phyloP scores from a whole-genome alignment of 2,113 vertebrate genomes.

The Bufo bufo region DNA sequence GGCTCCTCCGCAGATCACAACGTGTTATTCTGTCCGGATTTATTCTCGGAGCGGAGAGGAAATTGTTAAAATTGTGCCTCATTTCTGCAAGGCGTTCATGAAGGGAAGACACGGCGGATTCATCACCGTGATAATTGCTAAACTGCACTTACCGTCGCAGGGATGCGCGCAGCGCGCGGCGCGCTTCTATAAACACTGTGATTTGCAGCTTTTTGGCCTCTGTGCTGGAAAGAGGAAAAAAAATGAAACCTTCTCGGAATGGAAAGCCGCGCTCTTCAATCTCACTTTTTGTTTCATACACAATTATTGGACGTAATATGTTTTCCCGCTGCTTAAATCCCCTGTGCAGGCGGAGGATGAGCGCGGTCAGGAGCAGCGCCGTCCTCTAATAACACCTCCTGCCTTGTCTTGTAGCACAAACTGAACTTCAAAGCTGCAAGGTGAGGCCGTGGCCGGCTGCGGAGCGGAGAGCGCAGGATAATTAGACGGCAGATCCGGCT shows the following conservation, averaged over 20 bases:
- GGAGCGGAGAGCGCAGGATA: not conserved
- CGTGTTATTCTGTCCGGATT: not conserved
- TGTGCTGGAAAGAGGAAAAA: not conserved
- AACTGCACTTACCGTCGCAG: not conserved
- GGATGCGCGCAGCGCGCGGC: not conserved
- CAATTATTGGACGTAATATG: constrained; percentile 47
- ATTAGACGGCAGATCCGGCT: not conserved
- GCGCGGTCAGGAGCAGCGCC: constrained; percentile 20
- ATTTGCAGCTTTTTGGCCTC: constrained; percentile 32
- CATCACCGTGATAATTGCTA: constrained; percentile 9
- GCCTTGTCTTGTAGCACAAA: constrained; percentile 2
- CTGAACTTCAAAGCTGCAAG: not conserved
- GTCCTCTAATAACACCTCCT: constrained; percentile 35
- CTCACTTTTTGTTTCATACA: constrained; percentile 9
- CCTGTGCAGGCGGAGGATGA: not conserved
- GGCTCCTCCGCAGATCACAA: not conserved
- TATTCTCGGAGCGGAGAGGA: not conserved
- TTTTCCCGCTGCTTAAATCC: constrained; percentile 41
- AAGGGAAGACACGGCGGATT: not conserved
- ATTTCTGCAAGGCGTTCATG: not conserved
- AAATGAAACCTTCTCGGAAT: not conserved
- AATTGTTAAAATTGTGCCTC: not conserved
- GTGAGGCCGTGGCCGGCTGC: constrained; percentile 24
- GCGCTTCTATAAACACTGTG: constrained; percentile 4
- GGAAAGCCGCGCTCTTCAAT: constrained; percentile 9